Base-by-base conservation (phyloP, 2,113 vertebrate species). In the Cromileptes altivelis region DNA sequence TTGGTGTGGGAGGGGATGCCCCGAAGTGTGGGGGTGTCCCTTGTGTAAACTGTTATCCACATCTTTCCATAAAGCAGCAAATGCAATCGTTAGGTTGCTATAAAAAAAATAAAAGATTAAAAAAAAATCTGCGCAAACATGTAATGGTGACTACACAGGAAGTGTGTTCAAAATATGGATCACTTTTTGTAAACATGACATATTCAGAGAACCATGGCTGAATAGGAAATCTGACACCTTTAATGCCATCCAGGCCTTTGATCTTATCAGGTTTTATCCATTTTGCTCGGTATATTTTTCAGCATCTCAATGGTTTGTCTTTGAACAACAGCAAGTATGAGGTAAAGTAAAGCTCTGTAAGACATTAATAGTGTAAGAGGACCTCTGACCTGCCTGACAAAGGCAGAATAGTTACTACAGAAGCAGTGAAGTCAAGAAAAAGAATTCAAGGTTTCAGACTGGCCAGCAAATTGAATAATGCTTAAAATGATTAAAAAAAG, bases 21-120 rank as follows among this genome's bases (percentile, higher is more conserved):
- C 93, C 89, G 2, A 12, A 2, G 58, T 17, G 27, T 18, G 90
- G 90, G 92, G 90, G 89, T 75, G 82, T 91, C 92, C 92, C 92
- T 25, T 0, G 0, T 33, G 11, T 71, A 2, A 70, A 56, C 65
- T 69, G 11, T 65, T 81, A 67, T 85, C 85, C 70, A 87, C 63
- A 73, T 60, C 61, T 79, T 89, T 93, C 74, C 81, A 85, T 60
- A 62, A 53, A 77, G 45, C 83, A 67, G 70, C 11, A 68, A 72
- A 47, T 52, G 52, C 33, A 82, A 42, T 55, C 30, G 60, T 50
- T 37, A 30, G 9, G 19, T 47, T 78, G 73, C 25, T 53, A 6
- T 19, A 13, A n/a, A 49, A 49, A 45, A 45, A 33, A 37, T 37
- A 37, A 37, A 30, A 30, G 30, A 30, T 30, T 30, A 30, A 30